These are phyloP conservation scores for Ancistrus triradiatus DNA, from an alignment of 2,113 vertebrate species.

Conservation along the genomic window DNA sequence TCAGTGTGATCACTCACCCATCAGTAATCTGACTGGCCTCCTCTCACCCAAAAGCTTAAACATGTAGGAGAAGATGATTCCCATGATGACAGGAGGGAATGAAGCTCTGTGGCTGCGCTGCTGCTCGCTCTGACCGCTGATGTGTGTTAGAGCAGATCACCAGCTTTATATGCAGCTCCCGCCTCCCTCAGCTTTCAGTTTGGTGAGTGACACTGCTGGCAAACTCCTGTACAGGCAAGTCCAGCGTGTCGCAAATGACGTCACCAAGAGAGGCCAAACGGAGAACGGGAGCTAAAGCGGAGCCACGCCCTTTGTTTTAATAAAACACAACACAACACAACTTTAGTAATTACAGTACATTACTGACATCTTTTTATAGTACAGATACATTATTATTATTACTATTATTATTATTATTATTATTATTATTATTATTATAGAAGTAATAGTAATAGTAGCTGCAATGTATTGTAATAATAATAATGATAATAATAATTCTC, in stretches of 20 bases:
- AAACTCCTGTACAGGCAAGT: background rate
- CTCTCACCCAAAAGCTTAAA: constrained; percentile 4
- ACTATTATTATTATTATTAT: too few relatives aligned
- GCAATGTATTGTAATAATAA: too few relatives aligned
- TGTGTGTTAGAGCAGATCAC: background rate
- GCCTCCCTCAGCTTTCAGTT: background rate
- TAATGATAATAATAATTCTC: background rate
- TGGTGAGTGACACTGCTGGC: background rate
- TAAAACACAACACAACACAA: too few relatives aligned
- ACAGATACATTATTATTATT: too few relatives aligned
- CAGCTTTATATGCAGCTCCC: background rate
- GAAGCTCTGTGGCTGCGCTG: background rate
- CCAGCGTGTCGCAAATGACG: constrained; percentile 35
- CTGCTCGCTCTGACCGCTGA: background rate
- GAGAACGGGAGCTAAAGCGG: background rate
- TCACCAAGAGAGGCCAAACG: background rate
- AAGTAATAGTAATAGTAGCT: too few relatives aligned
- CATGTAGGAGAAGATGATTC: constrained; percentile 9
- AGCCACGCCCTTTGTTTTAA: too few relatives aligned
- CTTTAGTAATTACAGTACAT: too few relatives aligned
- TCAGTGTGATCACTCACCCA: constrained; percentile 11
- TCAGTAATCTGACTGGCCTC: constrained; percentile 19
- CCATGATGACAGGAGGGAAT: background rate
- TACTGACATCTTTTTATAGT: too few relatives aligned
- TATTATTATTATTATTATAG: too few relatives aligned